These are phyloP conservation scores for Cynaeus angustus DNA, from an alignment of 2,888 invertebrate genomes.

Conservation along the genomic window DNA sequence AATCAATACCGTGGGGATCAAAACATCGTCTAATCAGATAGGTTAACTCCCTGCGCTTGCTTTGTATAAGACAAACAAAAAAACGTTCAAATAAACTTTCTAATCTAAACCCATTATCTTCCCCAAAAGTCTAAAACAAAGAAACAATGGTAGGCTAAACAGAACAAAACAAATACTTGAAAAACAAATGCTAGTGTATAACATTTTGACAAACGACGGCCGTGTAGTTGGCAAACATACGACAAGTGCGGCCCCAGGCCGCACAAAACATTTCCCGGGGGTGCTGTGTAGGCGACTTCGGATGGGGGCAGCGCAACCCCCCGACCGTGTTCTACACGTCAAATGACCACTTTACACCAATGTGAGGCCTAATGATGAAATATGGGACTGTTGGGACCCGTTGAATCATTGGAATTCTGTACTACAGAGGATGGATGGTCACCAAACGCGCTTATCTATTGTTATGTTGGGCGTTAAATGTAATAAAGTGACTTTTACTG, in stretches of 20 bases:
- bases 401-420: slow-evolving; percentile 72
- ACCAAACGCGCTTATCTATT: slow-evolving; percentile 55
- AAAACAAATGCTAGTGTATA: slow-evolving; percentile 66
- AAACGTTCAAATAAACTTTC: slow-evolving; percentile 54
- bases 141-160: slow-evolving; percentile 54
- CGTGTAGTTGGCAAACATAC: slow-evolving; percentile 58
- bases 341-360: slow-evolving; percentile 74
- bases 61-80: slow-evolving; percentile 32
- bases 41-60: slow-evolving; percentile 6
- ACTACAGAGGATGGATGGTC: slow-evolving; percentile 53
- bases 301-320: slow-evolving; percentile 51
- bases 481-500: slow-evolving; percentile 53
- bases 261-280: slow-evolving; percentile 66
- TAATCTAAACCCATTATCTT: slow-evolving; percentile 63
- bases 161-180: slow-evolving; percentile 62
- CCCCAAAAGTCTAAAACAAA: slow-evolving; percentile 61
- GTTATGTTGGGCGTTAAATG: slow-evolving; percentile 52
- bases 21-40: slow-evolving; percentile 27
- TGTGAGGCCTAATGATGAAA: slow-evolving; percentile 73
- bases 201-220: slow-evolving; percentile 69
- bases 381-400: slow-evolving; percentile 71
- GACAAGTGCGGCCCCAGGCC: slow-evolving; percentile 57
- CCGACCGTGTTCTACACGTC: slow-evolving; percentile 70
- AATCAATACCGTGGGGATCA: slow-evolving; percentile 21
- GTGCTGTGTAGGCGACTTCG: slow-evolving; percentile 57